These are phyloP conservation scores for Echinarachnius parma DNA, from an alignment of 53 echinoderm and acorn worm species.

Conservation along the genomic window DNA sequence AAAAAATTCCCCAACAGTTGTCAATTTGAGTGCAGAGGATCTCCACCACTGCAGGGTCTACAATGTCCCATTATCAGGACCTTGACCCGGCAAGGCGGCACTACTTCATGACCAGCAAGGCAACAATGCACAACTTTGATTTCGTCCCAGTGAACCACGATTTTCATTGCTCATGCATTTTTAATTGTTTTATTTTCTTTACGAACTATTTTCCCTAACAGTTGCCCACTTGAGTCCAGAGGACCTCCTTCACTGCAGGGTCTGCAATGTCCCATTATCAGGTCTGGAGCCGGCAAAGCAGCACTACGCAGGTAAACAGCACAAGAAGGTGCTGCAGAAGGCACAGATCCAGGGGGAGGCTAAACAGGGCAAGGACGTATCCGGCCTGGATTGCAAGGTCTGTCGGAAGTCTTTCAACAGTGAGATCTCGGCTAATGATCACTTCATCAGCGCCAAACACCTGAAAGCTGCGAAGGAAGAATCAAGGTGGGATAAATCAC, in stretches of 20 bases:
- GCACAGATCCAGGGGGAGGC: background rate
- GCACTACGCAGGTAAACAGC: constrained; percentile 19
- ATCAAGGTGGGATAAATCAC: background rate
- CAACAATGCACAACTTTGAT: no score
- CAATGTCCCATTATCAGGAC: constrained; percentile 2
- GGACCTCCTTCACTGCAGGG: background rate
- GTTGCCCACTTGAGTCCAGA: no score
- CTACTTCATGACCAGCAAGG: no score
- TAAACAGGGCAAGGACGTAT: background rate
- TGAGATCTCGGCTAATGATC: background rate
- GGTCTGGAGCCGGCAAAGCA: constrained; percentile 21
- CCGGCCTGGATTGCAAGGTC: background rate
- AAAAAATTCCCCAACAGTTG: no score
- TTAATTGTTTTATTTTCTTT: no score
- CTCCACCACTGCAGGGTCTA: constrained; percentile 6
- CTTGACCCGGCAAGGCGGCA: constrained; percentile 17
- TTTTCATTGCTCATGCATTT: no score
- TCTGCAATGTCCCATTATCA: constrained; percentile 3
- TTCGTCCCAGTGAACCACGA: no score
- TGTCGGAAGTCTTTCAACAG: constrained; percentile 11
- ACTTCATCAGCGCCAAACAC: constrained; percentile 10
- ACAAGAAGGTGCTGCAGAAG: constrained; percentile 1
- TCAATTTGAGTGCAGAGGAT: no score
- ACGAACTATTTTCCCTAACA: no score
- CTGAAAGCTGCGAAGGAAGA: constrained; percentile 6